Evolutionary conservation across 2,888 invertebrate genomes (phyloP).

Genomic region (Rotaria sp.): DNA sequence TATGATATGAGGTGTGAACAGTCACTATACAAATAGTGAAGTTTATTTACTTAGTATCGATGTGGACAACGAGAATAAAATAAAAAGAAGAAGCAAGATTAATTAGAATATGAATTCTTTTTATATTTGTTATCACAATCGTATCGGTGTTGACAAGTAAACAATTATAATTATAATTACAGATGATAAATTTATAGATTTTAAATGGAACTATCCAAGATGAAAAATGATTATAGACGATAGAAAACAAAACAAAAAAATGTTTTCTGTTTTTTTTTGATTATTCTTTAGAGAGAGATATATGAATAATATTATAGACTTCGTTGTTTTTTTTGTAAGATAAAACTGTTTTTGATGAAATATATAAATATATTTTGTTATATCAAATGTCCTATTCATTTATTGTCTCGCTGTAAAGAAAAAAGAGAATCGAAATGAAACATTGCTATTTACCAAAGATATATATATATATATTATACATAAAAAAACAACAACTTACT

Average conservation of each 20-base stretch:
- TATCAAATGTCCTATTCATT: too few relatives aligned
- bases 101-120: not conserved
- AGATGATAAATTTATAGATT: not conserved
- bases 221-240: too few relatives aligned
- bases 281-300: too few relatives aligned
- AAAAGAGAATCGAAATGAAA: not conserved
- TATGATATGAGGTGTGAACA: constrained; percentile 10
- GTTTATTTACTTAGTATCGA: constrained; percentile 16
- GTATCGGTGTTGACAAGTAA: not conserved
- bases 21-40: not conserved
- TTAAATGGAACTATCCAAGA: too few relatives aligned
- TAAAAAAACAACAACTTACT: not conserved
- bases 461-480: too few relatives aligned
- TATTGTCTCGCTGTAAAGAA: too few relatives aligned
- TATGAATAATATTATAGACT: too few relatives aligned
- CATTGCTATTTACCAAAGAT: not conserved
- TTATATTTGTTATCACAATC: not conserved
- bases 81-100: not conserved
- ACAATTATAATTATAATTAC: not conserved
- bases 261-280: too few relatives aligned
- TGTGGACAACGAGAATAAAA: not conserved
- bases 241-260: too few relatives aligned
- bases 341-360: too few relatives aligned
- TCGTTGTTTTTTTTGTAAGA: too few relatives aligned
- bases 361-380: too few relatives aligned